Evolutionary conservation across 2,113 vertebrate species (phyloP), one percentile per base, ranked within the genome.

Genomic region (Psittacara wagleri): DNA sequence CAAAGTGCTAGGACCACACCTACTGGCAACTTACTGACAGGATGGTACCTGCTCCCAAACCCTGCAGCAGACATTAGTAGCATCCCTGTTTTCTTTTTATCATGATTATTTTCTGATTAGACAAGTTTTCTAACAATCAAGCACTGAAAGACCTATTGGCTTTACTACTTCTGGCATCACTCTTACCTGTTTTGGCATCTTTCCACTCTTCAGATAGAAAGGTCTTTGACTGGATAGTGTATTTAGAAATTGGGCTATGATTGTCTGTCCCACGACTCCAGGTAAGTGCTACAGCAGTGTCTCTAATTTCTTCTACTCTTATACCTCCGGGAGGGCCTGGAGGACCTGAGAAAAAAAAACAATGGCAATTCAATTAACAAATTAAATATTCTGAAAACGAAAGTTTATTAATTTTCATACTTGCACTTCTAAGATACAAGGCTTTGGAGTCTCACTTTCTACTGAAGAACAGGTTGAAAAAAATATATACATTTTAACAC

Each of bases 231-330:
- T 99, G 99, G 93, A 99, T 98, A 49, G 97, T 99, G 70, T 99
- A 99, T 96, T 98, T 99, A 94, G 99, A 99, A 97, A 99, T 99
- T 75, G 99, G 99, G 91, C 98, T 99, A 73, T 99, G 99, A 97
- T 99, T 99, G 97, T 99, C 99, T 90, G 99, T 98, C 52, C 99
- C 99, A 9, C 98, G 99, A 95, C 99, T 99, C 99, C 99, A 99
- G 14, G 98, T 98, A 84, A 99, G 95, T 10, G 96, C 98, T 67
- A 99, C 98, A 43, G 97, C 98, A 81, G 98, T 99, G 72, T 99
- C 98, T 91, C 93, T 98, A 54, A 98, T 98, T 37, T 99, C 98
- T 95, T 98, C 98, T 94, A 99, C 97, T 95, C 98, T 98, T 68
- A 99, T 96, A 59, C 99, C 99, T 67, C 99, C 99, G 13, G 99